Evolutionary conservation across 2,888 invertebrate species (phyloP).

Genomic region (Axea sp.): DNA sequence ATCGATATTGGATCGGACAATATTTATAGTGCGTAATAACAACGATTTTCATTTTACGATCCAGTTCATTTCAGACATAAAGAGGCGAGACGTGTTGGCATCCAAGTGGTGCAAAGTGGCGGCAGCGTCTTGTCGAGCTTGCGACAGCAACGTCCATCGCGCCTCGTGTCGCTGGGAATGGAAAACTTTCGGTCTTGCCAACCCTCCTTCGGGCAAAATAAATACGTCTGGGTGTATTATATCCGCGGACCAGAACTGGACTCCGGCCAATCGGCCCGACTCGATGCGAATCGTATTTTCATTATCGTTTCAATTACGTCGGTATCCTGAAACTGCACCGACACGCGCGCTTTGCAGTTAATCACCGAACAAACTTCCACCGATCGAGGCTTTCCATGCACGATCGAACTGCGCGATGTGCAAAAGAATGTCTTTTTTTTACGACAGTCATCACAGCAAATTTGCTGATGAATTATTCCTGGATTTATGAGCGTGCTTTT

Average conservation of each 20-base stretch:
- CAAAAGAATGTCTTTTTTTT: no score
- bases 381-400: not conserved
- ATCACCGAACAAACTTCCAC: conserved; percentile 1
- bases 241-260: conserved; percentile 28
- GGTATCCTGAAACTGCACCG: not conserved
- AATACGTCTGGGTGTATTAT: conserved; percentile 45
- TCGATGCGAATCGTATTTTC: conserved; percentile 16
- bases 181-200: conserved; percentile 8
- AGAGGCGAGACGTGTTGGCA: conserved; percentile 35
- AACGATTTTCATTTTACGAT: conserved; percentile 20
- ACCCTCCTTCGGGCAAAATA: conserved; percentile 42
- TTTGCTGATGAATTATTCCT: conserved; percentile 1
- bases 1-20: not conserved
- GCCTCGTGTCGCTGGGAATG: no score
- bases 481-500: no score
- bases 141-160: conserved; percentile 2
- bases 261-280: conserved; percentile 35
- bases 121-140: conserved; percentile 5
- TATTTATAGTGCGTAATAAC: conserved; percentile 1
- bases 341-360: conserved; percentile 13
- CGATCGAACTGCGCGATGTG: no score
- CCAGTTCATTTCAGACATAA: conserved; percentile 35
- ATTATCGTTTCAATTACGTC: conserved; percentile 38
- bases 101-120: conserved; percentile 11
- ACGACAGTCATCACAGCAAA: not conserved